phyloP scores from a whole-genome alignment of 2,797 vertebrate genomes.

The Pygocentrus nattereri region DNA sequence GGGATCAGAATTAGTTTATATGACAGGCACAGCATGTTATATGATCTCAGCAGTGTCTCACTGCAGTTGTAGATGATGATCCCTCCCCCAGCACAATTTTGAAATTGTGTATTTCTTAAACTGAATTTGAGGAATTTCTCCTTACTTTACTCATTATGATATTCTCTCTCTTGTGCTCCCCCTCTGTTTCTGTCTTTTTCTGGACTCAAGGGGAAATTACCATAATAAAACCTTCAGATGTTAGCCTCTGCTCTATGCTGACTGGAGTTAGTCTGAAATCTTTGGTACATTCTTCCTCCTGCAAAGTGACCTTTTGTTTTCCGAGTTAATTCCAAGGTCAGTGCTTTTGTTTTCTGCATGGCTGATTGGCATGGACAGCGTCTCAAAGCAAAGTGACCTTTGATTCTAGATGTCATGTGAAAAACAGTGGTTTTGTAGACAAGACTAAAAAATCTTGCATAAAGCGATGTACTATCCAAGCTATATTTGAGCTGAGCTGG shows the following conservation, averaged over 20 bases:
- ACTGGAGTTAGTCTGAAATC: too few relatives aligned
- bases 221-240: too few relatives aligned
- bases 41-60: too few relatives aligned
- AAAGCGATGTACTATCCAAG: too few relatives aligned
- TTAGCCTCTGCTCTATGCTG: too few relatives aligned
- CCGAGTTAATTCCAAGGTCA: not conserved
- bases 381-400: constrained; percentile 4
- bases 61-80: too few relatives aligned
- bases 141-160: too few relatives aligned
- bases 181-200: not conserved
- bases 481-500: not conserved
- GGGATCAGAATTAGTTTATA: too few relatives aligned
- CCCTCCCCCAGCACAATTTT: not conserved
- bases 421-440: not conserved
- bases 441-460: not conserved
- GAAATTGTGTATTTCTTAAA: too few relatives aligned
- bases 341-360: not conserved
- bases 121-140: not conserved
- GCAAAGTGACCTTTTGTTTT: constrained; percentile 4
- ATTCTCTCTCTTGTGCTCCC: not conserved
- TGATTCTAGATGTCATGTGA: not conserved
- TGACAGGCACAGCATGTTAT: too few relatives aligned
- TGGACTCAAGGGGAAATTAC: too few relatives aligned
- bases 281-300: too few relatives aligned
- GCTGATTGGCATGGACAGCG: not conserved